Conservation (phyloP, 2,888 invertebrate genomes). For the Chloromyia formosa region DNA sequence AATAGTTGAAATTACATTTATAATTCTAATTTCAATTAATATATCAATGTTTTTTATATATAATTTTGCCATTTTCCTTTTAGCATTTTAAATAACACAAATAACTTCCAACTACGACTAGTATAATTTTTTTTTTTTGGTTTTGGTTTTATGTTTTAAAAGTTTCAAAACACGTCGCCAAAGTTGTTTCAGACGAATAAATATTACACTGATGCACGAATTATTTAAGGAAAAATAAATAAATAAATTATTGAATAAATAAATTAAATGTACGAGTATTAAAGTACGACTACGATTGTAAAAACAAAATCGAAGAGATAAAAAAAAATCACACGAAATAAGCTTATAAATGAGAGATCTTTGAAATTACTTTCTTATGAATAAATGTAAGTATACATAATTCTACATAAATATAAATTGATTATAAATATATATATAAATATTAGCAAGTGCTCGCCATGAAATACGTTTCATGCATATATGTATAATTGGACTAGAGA, state of each 20-base stretch:
- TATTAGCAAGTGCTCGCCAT: slow-evolving; percentile 3
- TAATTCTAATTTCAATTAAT: neutral
- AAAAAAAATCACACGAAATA: neutral
- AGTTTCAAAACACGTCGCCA: neutral
- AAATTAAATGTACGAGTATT: neutral
- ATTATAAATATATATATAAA: neutral
- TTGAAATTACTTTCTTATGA: neutral
- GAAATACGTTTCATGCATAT: neutral
- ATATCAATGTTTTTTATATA: neutral
- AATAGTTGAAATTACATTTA: neutral
- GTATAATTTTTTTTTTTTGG: neutral
- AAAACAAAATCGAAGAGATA: neutral
- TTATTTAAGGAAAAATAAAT: neutral
- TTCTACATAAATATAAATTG: neutral
- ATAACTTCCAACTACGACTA: neutral
- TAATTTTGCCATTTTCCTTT: neutral
- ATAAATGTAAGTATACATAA: neutral
- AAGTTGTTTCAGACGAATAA: no score
- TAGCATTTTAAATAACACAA: neutral
- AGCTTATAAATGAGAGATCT: no score
- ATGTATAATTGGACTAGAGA: slow-evolving; percentile 29
- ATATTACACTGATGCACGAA: no score
- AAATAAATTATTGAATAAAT: slow-evolving; percentile 4
- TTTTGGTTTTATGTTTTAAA: neutral
- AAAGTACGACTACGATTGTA: neutral